Conservation (phyloP, 2,797 vertebrate genomes). For the Caiman crocodilus region DNA sequence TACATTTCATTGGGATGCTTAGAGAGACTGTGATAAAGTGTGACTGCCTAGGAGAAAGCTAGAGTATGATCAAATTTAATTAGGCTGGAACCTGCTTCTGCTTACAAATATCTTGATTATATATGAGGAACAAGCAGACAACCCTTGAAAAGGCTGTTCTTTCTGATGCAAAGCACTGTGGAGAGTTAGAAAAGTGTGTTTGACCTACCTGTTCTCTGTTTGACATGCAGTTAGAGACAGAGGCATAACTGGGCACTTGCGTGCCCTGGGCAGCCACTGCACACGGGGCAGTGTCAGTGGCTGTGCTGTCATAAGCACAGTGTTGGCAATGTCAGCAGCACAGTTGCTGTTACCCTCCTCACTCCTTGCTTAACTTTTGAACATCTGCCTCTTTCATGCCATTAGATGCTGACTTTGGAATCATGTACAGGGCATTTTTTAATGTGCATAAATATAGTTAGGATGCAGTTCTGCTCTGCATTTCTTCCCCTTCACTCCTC, state of each 20-base stretch:
- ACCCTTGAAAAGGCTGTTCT: constrained; percentile 28
- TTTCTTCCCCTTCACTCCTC: neutral
- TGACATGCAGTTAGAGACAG: neutral
- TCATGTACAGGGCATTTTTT: neutral
- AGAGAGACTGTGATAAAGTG: neutral
- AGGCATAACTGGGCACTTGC: too few species aligned
- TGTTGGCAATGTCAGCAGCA: too few species aligned
- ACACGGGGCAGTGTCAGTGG: too few species aligned
- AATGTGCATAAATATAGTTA: neutral
- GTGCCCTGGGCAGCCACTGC: too few species aligned
- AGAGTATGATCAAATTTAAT: constrained; percentile 43
- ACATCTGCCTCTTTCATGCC: neutral
- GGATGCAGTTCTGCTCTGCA: neutral
- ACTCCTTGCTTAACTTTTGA: neutral
- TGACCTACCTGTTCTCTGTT: neutral
- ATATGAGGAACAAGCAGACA: neutral
- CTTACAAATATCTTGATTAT: constrained; percentile 42
- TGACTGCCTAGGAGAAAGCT: neutral
- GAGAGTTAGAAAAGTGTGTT: neutral
- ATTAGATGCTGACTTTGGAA: neutral
- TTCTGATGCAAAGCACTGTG: neutral
- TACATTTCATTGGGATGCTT: neutral
- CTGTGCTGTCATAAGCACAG: too few species aligned
- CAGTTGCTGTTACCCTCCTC: too few species aligned
- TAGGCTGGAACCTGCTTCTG: constrained; percentile 41